Base-by-base conservation (phyloP, 2,888 invertebrate genomes). In the Leucophenga montana region DNA sequence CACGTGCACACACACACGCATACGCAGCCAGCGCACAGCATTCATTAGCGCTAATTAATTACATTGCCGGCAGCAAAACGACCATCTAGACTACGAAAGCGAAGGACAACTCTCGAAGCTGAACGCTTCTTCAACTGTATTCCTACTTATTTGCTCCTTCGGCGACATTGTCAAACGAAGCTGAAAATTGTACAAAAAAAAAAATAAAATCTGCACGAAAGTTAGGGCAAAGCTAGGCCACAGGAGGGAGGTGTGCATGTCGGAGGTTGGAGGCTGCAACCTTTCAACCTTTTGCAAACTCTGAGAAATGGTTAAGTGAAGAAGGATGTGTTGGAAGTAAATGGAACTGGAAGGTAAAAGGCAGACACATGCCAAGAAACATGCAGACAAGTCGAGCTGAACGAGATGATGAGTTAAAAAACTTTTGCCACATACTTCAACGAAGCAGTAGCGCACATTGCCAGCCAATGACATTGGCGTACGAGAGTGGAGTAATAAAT, bases 11-110 rank as follows among this genome's bases (percentile, higher is more conserved):
- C 31, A 53, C 50, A 48, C 31, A 8, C 48, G 66, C 31, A 56
- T n/a, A 31, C 57, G 53, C 27, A 48, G 27, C 9, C 66, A 33
- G 22, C 59, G 74, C 70, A 66, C 73, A 76, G 77, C 82, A 76
- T 84, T 85, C 84, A 85, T 86, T 85, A 82, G 78, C 76, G 77
- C 77, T 85, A 86, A 85, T 85, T 86, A 85, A 86, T 86, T 82
- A 79, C 75, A 78, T 76, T 75, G 77, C 80, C 80, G 56, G 22
- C 50, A 31, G 48, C 61, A 50, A 67, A 31, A 61, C 3, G 39
- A 11, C 39, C 11, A 39, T 27, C 27, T 3, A 57, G 59, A n/a
- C 72, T 69, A 78, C 81, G 80, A 75, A 82, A 68, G 71, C 57
- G 59, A 59, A 73, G 72, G 68, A 79, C 75, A 74, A 83, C 74